A percentile compares a stretch with the other conserved stretches of the same genome.
Conservation (phyloP, 1,140 invertebrate species). For the Drosophila prosaltans region DNA sequence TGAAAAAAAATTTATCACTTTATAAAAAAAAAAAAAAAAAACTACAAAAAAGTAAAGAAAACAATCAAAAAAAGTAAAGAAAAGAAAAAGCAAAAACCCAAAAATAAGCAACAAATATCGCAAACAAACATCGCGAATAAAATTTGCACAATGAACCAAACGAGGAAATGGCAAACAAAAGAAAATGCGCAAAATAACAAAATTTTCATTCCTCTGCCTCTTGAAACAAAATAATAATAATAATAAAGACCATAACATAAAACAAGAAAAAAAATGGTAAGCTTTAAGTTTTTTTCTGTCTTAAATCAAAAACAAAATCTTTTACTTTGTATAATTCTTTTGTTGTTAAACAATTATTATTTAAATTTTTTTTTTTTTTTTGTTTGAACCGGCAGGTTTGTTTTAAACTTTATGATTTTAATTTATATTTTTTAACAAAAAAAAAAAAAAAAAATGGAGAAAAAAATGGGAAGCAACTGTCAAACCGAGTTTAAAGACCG, state of each 20-base stretch:
- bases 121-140: neutral
- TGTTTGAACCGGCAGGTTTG: too few relatives aligned
- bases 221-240: slow-evolving; percentile 1
- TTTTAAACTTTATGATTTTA: neutral
- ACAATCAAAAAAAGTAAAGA: slow-evolving; percentile 10
- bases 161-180: neutral
- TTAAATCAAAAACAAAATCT: too few relatives aligned
- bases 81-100: slow-evolving; percentile 7
- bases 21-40: neutral
- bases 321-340: too few relatives aligned
- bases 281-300: neutral
- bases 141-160: slow-evolving; percentile 7
- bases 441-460: slow-evolving; percentile 4
- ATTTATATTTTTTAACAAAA: neutral
- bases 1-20: too few relatives aligned
- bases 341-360: too few relatives aligned
- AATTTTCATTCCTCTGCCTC: slow-evolving; percentile 2
- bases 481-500: slow-evolving; percentile 3
- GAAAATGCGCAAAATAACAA: neutral
- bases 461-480: slow-evolving; percentile 17
- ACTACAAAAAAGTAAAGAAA: neutral
- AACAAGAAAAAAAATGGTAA: slow-evolving; percentile 10
- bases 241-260: neutral
- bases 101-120: neutral
- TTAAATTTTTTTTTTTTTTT: too few relatives aligned